phyloP scores from a whole-genome alignment of 2,888 invertebrate species.

The Brenthis hecate region DNA sequence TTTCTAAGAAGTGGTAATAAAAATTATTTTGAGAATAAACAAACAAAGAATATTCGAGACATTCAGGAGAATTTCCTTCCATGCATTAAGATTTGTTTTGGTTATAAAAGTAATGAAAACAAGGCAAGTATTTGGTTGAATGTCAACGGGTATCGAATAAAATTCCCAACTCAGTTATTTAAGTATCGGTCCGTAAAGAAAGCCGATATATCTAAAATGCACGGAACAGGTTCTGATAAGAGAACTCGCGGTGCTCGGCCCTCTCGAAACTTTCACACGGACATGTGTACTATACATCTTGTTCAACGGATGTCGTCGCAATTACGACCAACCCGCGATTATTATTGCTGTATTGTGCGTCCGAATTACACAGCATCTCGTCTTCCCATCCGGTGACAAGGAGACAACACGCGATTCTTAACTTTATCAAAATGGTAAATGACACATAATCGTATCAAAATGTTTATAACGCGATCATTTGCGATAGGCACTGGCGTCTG shows the following conservation, averaged over 20 bases:
- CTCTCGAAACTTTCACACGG: conserved; percentile 77
- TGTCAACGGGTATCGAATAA: conserved; percentile 48
- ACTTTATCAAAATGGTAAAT: conserved; percentile 37
- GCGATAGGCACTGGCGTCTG: conserved; percentile 18
- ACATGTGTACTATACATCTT: conserved; percentile 56
- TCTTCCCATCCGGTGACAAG: conserved; percentile 72
- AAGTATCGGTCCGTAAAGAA: conserved; percentile 59
- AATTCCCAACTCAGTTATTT: conserved; percentile 58
- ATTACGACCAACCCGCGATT: conserved; percentile 74
- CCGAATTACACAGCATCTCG: conserved; percentile 76
- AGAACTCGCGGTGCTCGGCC: conserved; percentile 50
- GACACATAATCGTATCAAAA: conserved; percentile 28
- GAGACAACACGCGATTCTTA: conserved; percentile 31
- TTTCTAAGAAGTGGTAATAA: conserved; percentile 2
- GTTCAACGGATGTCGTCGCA: conserved; percentile 76
- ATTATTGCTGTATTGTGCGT: conserved; percentile 77
- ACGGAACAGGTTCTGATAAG: conserved; percentile 68
- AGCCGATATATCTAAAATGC: conserved; percentile 69
- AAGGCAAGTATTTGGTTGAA: conserved; percentile 32
- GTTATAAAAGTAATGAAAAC: conserved; percentile 7
- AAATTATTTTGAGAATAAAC: conserved; percentile 16
- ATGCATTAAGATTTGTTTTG: background rate
- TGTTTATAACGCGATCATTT: conserved; percentile 23
- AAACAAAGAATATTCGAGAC: background rate
- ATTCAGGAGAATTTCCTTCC: background rate